Evolutionary conservation across 2,113 vertebrate species (phyloP).

Genomic region (Rhinogobius similis): DNA sequence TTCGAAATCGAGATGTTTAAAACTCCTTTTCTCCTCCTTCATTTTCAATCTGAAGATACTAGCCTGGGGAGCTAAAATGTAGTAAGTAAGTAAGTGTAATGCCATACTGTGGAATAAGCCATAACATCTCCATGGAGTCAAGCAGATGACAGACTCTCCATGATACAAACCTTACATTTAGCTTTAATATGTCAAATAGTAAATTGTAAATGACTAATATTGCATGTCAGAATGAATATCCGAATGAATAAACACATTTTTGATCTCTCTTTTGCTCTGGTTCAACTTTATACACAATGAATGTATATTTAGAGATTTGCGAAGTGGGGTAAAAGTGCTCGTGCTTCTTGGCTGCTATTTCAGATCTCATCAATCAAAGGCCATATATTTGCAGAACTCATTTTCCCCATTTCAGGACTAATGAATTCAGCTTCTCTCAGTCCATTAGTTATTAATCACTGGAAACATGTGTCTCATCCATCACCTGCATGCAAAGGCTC

Average conservation of each 20-base stretch:
- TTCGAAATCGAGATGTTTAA: no score
- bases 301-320: constrained; percentile 7
- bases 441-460: constrained; percentile 66
- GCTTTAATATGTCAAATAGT: background rate
- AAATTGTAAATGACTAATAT: background rate
- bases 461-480: constrained; percentile 60
- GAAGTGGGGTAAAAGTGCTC: constrained; percentile 13
- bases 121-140: no score
- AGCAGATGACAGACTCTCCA: no score
- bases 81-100: no score
- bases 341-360: constrained; percentile 54
- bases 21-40: no score
- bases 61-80: no score
- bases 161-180: no score
- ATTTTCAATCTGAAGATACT: no score
- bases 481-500: constrained; percentile 62
- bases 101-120: no score
- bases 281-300: background rate
- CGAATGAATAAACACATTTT: background rate
- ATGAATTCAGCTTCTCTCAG: constrained; percentile 60
- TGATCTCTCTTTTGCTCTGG: background rate
- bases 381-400: constrained; percentile 70
- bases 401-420: constrained; percentile 73
- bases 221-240: background rate
- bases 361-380: constrained; percentile 67